phyloP scores from a whole-genome alignment of 2,888 invertebrate genomes.

The Cheilosia variabilis region DNA sequence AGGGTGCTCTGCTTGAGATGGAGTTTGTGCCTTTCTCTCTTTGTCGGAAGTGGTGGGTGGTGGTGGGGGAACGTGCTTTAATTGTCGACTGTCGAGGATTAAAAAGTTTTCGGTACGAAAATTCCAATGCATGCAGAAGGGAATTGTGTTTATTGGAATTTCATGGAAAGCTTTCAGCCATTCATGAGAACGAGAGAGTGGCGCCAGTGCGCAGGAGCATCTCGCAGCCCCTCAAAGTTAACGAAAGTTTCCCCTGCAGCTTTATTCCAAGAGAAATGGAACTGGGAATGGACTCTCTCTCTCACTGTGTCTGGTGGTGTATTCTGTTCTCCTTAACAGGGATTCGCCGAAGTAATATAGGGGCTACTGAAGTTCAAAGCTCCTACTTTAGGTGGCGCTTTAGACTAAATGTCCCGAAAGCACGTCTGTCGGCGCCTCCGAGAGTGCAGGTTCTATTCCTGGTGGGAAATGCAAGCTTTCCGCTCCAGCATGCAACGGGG shows the following conservation, averaged over 20 bases:
- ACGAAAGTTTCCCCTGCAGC: conserved; percentile 72
- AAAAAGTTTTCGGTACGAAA: conserved; percentile 29
- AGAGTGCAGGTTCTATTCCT: conserved; percentile 35
- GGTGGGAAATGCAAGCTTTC: conserved; percentile 67
- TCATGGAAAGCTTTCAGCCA: conserved; percentile 16
- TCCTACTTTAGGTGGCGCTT: conserved; percentile 67
- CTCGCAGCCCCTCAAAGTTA: conserved; percentile 56
- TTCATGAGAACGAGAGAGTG: conserved; percentile 7
- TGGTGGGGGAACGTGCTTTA: conserved; percentile 19
- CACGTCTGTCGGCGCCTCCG: conserved; percentile 39
- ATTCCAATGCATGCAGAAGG: conserved; percentile 67
- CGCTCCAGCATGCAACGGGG: background rate
- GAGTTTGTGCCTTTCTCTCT: conserved; percentile 58
- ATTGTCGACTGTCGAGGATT: conserved; percentile 61
- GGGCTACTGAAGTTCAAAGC: conserved; percentile 55
- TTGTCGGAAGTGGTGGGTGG: conserved; percentile 73
- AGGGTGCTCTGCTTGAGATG: conserved; percentile 28
- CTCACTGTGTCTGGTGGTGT: too few species aligned
- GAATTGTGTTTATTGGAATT: conserved; percentile 37
- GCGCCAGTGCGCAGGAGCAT: conserved; percentile 38
- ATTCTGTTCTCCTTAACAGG: background rate
- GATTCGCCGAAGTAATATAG: conserved; percentile 5
- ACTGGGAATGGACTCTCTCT: background rate
- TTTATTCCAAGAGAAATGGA: conserved; percentile 30
- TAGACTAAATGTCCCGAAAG: conserved; percentile 63